Percentiles rank a stretch among this genome's conserved stretches.
phyloP scores from a whole-genome alignment of 2,113 vertebrate species.

The Hipposideros armiger region DNA sequence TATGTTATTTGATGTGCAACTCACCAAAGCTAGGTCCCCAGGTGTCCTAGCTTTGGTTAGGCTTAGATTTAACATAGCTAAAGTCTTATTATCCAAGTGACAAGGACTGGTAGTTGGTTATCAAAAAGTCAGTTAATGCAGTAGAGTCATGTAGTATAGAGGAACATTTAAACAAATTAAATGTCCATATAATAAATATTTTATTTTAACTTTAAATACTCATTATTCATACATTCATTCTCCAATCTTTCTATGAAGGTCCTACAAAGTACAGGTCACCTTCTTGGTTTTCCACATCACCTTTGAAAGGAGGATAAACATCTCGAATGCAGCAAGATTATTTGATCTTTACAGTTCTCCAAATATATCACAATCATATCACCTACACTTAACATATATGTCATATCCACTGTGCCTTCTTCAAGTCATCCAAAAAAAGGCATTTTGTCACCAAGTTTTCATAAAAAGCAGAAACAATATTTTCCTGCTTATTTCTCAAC shows the following conservation, averaged over 20 bases:
- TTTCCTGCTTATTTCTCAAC: not conserved
- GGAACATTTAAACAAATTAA: slow-evolving; percentile 26
- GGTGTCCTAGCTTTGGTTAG: not conserved
- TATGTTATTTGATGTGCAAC: not conserved
- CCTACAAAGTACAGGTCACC: not conserved
- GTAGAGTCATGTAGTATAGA: not conserved
- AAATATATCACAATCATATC: not conserved
- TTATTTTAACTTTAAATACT: not conserved
- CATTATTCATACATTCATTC: not conserved
- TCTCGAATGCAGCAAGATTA: not conserved
- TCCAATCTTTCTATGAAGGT: not conserved
- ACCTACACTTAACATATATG: not conserved
- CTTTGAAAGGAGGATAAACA: not conserved
- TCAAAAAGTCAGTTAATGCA: not conserved
- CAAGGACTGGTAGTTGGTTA: not conserved
- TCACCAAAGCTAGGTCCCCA: not conserved
- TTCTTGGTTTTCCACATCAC: not conserved
- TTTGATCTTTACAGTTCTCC: not conserved
- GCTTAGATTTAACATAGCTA: not conserved
- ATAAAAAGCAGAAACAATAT: not conserved
- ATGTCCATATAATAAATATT: not conserved
- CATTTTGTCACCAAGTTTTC: not conserved
- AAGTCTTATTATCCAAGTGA: not conserved
- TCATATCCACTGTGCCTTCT: not conserved
- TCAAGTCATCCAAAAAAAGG: slow-evolving; percentile 8